Evolutionary conservation across 2,797 vertebrate species (phyloP).

Genomic region (Lemur catta): DNA sequence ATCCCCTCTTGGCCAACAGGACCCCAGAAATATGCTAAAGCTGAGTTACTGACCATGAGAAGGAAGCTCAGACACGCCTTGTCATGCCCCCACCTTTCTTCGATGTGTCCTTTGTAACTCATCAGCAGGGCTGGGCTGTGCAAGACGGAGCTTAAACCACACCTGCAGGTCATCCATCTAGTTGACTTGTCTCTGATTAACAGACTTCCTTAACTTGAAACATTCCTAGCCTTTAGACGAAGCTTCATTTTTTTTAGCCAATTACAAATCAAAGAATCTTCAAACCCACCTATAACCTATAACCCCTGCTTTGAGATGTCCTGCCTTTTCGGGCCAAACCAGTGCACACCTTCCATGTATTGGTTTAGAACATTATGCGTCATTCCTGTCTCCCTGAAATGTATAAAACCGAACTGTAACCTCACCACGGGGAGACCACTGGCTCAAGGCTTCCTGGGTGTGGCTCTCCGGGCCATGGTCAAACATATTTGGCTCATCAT

Average conservation of each 20-base stretch:
- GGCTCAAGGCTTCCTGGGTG: background rate
- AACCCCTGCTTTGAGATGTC: background rate
- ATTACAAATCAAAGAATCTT: background rate
- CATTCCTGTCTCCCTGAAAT: background rate
- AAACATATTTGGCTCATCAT: background rate
- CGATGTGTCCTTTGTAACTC: no score
- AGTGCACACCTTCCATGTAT: background rate
- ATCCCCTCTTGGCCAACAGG: no score
- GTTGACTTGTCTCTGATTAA: no score
- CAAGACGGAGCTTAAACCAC: no score
- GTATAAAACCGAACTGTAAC: background rate
- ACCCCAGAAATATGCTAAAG: no score
- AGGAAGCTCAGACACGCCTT: no score
- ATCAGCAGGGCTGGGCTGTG: no score
- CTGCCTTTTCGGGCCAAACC: background rate
- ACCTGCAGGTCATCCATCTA: no score
- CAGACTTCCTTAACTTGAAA: background rate
- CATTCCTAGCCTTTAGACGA: background rate
- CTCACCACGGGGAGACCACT: background rate
- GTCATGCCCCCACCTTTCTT: no score
- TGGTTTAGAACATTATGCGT: background rate
- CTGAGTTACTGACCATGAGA: no score
- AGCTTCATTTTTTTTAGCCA: background rate
- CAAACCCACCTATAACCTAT: no score
- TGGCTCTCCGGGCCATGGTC: background rate